Conservation (phyloP, 2,888 invertebrate genomes). For the Eucera pruinosa region DNA sequence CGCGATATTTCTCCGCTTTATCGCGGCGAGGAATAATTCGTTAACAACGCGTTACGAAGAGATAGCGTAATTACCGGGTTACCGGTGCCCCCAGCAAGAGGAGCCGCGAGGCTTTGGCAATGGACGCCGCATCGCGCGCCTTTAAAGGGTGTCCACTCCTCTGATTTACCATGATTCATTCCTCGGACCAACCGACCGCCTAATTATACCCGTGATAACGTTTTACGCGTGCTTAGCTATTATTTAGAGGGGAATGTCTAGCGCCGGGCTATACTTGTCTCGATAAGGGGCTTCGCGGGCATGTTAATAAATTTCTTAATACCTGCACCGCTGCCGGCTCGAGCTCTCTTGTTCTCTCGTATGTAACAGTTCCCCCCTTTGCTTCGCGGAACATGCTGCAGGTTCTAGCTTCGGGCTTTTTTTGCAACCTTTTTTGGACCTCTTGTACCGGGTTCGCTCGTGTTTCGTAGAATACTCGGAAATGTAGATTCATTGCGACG, state of each 20-base stretch:
- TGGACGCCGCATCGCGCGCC: slow-evolving; percentile 25
- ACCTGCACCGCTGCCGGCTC: slow-evolving; percentile 37
- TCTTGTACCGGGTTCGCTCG: not conserved
- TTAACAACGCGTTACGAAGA: slow-evolving; percentile 77
- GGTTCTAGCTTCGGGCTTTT: not conserved
- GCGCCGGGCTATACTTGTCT: slow-evolving; percentile 66
- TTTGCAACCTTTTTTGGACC: not conserved
- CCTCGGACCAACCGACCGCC: slow-evolving; percentile 73
- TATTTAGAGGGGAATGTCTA: slow-evolving; percentile 72
- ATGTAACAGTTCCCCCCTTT: not conserved
- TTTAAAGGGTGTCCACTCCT: slow-evolving; percentile 45
- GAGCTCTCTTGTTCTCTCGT: not conserved
- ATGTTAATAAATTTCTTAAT: slow-evolving; percentile 61
- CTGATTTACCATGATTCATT: slow-evolving; percentile 77
- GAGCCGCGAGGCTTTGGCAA: slow-evolving; percentile 17
- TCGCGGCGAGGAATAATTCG: slow-evolving; percentile 78
- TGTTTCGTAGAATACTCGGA: no score
- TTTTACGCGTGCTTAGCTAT: slow-evolving; percentile 74
- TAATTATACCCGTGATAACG: slow-evolving; percentile 78
- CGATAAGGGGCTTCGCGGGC: slow-evolving; percentile 43
- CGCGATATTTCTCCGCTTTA: slow-evolving; percentile 73
- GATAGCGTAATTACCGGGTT: slow-evolving; percentile 79
- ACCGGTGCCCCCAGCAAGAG: slow-evolving; percentile 40
- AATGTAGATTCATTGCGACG: slow-evolving; percentile 4
- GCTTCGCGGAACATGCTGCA: not conserved